A percentile compares a stretch with the other conserved stretches of the same genome.
These are phyloP conservation scores for Ochotona curzoniae DNA, from an alignment of 2,113 vertebrate genomes.

Conservation along the genomic window DNA sequence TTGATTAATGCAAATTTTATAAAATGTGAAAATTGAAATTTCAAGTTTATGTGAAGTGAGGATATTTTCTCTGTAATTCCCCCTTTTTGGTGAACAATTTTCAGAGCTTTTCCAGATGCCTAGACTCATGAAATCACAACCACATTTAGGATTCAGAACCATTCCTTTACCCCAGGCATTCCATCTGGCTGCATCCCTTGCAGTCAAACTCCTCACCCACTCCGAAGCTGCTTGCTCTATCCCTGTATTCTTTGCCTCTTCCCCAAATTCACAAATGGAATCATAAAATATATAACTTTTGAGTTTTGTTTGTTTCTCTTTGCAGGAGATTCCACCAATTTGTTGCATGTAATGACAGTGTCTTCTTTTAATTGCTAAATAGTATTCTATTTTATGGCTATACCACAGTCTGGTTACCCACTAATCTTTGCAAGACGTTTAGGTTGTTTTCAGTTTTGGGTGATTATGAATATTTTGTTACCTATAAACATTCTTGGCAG, in stretches of 20 bases:
- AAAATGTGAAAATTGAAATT: neutral
- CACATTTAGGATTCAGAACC: neutral
- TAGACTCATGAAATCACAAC: neutral
- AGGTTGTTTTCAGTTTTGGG: neutral
- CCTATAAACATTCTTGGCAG: neutral
- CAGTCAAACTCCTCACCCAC: neutral
- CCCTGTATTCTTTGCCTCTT: neutral
- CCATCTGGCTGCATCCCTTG: too few species aligned
- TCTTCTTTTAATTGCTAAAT: neutral
- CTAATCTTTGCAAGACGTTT: neutral
- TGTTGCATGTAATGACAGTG: neutral
- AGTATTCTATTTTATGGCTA: neutral
- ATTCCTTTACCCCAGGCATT: too few species aligned
- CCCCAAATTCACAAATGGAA: neutral
- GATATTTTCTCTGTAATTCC: neutral
- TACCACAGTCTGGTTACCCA: neutral
- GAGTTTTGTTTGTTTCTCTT: neutral
- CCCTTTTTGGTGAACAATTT: neutral
- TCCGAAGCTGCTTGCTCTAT: neutral
- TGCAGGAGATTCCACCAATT: neutral
- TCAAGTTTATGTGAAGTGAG: neutral
- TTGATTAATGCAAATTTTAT: neutral
- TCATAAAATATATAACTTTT: neutral
- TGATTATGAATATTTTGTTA: neutral
- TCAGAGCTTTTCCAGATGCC: neutral